phyloP scores from a whole-genome alignment of 2,113 vertebrate genomes.

The Grammomys surdaster region DNA sequence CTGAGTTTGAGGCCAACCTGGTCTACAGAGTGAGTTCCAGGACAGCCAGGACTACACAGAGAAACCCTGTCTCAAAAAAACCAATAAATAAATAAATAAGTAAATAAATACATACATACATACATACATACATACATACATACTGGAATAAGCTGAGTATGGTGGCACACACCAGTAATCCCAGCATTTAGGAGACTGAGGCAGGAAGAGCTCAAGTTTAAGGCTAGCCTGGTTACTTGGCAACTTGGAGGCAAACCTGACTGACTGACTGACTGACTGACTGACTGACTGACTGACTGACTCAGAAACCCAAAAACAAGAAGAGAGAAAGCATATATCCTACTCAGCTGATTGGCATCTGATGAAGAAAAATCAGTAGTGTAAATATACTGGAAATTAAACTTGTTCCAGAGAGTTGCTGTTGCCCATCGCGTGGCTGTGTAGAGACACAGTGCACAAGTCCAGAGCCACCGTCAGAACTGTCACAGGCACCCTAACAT shows the following conservation, averaged over 20 bases:
- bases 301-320: not conserved
- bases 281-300: not conserved
- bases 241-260: not conserved
- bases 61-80: too few species aligned
- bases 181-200: not conserved
- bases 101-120: too few species aligned
- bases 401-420: not conserved
- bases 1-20: not conserved
- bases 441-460: rapidly evolving
- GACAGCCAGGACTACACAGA: too few species aligned
- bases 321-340: not conserved
- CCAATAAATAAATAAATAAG: too few species aligned
- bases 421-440: not conserved
- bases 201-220: not conserved
- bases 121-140: not conserved
- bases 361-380: not conserved
- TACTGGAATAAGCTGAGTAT: not conserved
- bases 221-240: not conserved
- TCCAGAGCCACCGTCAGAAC: not conserved
- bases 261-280: too few species aligned
- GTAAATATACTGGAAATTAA: not conserved
- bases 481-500: not conserved
- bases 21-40: too few species aligned
- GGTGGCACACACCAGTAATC: not conserved
- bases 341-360: not conserved